phyloP scores from a whole-genome alignment of 2,113 vertebrate genomes.

The Apus apus region DNA sequence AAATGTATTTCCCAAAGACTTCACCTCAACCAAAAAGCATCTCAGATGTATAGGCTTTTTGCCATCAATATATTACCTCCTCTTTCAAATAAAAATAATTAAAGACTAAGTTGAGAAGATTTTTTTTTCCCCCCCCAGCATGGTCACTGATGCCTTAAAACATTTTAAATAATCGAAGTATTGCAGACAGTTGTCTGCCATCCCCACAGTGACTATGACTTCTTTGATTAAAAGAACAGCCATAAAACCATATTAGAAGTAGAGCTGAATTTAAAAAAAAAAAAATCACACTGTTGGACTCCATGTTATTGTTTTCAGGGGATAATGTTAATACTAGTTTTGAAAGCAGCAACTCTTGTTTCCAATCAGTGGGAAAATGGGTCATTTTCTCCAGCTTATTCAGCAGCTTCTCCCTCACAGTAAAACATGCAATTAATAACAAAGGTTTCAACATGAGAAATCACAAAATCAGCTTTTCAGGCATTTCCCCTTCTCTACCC shows the following conservation, averaged over 20 bases:
- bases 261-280: neutral
- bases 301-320: rapidly evolving
- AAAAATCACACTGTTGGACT: neutral
- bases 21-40: neutral
- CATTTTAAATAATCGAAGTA: neutral
- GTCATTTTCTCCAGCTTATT: neutral
- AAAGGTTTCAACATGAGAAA: rapidly evolving
- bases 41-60: neutral
- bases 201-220: neutral
- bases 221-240: neutral
- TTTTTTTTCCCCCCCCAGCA: neutral
- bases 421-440: rapidly evolving
- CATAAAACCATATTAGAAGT: neutral
- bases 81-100: conserved; percentile 14
- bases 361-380: neutral
- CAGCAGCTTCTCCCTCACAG: neutral
- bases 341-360: neutral
- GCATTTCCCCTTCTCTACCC: neutral
- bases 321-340: neutral
- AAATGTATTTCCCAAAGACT: neutral
- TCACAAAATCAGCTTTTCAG: neutral
- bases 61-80: neutral
- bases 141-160: neutral
- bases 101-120: neutral
- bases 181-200: neutral